Evolutionary conservation across 2,888 invertebrate genomes (phyloP).

Genomic region (Entomobrya multifasciata): DNA sequence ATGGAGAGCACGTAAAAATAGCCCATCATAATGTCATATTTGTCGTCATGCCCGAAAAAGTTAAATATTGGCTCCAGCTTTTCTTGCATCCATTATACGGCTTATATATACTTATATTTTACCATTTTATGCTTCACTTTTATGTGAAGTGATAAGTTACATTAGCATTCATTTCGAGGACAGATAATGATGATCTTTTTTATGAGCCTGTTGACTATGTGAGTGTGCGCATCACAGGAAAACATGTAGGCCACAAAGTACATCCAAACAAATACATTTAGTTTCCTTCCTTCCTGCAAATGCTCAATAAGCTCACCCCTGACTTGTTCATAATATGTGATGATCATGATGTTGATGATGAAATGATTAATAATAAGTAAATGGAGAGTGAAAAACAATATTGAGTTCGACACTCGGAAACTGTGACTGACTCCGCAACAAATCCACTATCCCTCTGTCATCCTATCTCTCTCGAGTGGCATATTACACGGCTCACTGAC

Average conservation of each 20-base stretch:
- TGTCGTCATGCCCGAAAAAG: background rate
- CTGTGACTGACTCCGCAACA: background rate
- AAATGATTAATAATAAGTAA: slow-evolving; percentile 45
- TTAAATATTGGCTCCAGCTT: too few species aligned
- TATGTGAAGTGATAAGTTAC: slow-evolving; percentile 21
- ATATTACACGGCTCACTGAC: slow-evolving; percentile 54
- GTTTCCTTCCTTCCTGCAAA: background rate
- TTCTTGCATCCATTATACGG: too few species aligned
- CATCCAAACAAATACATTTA: slow-evolving; percentile 9
- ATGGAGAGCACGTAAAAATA: background rate
- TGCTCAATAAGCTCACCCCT: background rate
- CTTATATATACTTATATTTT: too few species aligned
- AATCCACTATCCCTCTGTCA: slow-evolving; percentile 3
- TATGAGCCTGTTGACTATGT: slow-evolving; percentile 44
- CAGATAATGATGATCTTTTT: slow-evolving; percentile 12
- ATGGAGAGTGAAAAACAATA: slow-evolving; percentile 59
- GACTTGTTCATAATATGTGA: too few species aligned
- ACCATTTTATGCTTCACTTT: background rate
- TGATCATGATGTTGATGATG: slow-evolving; percentile 1
- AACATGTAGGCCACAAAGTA: slow-evolving; percentile 47
- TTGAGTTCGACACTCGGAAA: slow-evolving; percentile 40
- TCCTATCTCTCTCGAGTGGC: slow-evolving; percentile 37
- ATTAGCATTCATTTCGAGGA: slow-evolving; percentile 30
- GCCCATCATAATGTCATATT: background rate
- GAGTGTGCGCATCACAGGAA: slow-evolving; percentile 13